Base-by-base conservation (phyloP, 2,888 invertebrate species). In the Xestoiulus laeticollis region DNA sequence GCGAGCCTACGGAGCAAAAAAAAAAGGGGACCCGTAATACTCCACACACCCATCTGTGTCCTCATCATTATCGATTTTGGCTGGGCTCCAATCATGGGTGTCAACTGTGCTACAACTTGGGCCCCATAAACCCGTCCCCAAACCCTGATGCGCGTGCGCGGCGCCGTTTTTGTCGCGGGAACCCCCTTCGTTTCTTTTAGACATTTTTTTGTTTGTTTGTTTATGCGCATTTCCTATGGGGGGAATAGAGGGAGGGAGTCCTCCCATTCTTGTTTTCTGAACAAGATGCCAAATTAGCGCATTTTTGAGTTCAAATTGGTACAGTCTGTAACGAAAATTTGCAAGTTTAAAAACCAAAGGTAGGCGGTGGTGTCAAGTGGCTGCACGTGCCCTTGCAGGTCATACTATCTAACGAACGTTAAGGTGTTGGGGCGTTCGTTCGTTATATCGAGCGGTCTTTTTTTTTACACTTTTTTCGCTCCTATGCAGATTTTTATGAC, bases 21-120 rank as follows among this genome's bases (percentile, higher is more conserved):
- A 53, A 59, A 59, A 22, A 59, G 59, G 59, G 59, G 59, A 59
- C 59, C 59, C 59, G 59, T 59, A 59, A 59, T 59, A 59, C 59
- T 59, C 59, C 85, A 85, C 85, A 44, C 30, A 38, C 84, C 84
- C 84, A 84, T 84, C 84, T 84, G 84, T 38, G 84, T 84, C 33
- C 38, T 33, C 84, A 33, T 38, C 33, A 84, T 33, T 85, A 85
- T 85, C 44, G 85, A 85, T 85, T 85, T 85, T 85, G 85, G 85
- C 85, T 85, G 44, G 44, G 44, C 85, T 85, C 85, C 85, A 85
- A 85, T 85, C 44, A 85, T 85, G 43, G 85, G 85, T 85, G 85
- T 85, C 85, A 85, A 85, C 85, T 85, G 43, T 48, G 59, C 59
- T 38, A 85, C 44, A 44, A 85, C 38, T 85, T 6, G 85, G 85